Base-by-base conservation (phyloP, 1,140 invertebrate species). In the Antheraea mylitta region DNA sequence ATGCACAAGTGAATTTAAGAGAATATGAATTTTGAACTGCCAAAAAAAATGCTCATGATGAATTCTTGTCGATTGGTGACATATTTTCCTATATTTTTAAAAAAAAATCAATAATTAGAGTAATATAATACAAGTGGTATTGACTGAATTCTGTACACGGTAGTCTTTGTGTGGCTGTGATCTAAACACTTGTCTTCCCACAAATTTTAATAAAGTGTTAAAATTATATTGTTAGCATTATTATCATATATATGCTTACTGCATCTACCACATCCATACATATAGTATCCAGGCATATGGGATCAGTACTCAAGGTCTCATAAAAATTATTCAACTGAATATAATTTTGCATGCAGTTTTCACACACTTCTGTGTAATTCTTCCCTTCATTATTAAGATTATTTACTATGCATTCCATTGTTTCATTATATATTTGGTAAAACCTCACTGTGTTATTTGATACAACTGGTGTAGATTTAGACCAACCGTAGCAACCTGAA, bases 201-300 rank as follows among this genome's bases (percentile, higher is more conserved):
- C 4, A 30, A 30, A 30, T 30, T 30, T 30, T 30, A 4, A 30
- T 30, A 30, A 30, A 30, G 22, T 30, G 4, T 1, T 30, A 30
- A 30, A 30, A 30, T 2, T 30, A 30, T 30, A 30, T 30, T 4
- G 4, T 30, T 4, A 30, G 22, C 4, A 30, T 64, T 66, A 72
- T 66, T 64, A 69, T 61, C 71, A 45, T 18, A 71, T 10, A 18
- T 10, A 58, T 53, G 86, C 89, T 91, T 85, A 94, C 94, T 72
- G 91, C 87, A 86, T 94, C 94, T 59, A 94, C 93, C 78, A 94
- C 93, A 82, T 94, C 93, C 93, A 94, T 94, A 75, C 94, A 94
- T 64, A 94, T 83, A 75, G 89, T 91, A 66, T 93, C 93, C 62
- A 93, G 89, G 65, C 93, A 93, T 80, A 93, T 93, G 68, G 90